These are phyloP conservation scores for Leptopilina drosophilae DNA, from an alignment of 2,888 invertebrate genomes.

Conservation along the genomic window DNA sequence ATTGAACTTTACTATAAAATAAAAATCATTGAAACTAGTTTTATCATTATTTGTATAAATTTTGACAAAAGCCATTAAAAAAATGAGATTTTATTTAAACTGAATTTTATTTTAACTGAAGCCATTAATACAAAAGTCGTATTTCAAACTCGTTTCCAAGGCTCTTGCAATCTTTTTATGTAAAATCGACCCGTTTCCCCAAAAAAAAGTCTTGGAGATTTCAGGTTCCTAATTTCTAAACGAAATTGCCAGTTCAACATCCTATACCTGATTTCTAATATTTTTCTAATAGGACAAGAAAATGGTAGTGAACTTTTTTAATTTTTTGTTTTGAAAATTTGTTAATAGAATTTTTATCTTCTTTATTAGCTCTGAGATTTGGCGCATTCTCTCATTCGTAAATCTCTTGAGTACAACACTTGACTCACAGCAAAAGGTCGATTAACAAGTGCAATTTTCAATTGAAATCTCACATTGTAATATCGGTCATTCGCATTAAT, in stretches of 20 bases:
- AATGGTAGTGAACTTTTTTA: too few relatives aligned
- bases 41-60: not conserved
- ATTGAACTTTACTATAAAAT: too few relatives aligned
- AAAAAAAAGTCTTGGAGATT: not conserved
- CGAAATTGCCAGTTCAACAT: constrained; percentile 27
- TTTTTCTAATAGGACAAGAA: not conserved
- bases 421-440: constrained; percentile 26
- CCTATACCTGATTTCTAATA: not conserved
- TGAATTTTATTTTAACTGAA: too few relatives aligned
- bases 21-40: not conserved
- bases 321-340: too few relatives aligned
- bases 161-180: constrained; percentile 37
- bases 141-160: constrained; percentile 39
- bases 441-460: constrained; percentile 29
- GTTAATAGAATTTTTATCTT: too few relatives aligned
- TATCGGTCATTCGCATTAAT: constrained; percentile 34
- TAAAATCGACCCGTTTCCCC: constrained; percentile 17
- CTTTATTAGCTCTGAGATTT: constrained; percentile 19
- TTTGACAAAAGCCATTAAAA: constrained; percentile 12
- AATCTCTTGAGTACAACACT: constrained; percentile 5
- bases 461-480: constrained; percentile 10
- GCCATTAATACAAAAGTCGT: constrained; percentile 7
- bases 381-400: constrained; percentile 10
- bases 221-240: constrained; percentile 6
- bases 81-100: not conserved